These are phyloP conservation scores for Haemorhous mexicanus DNA, from an alignment of 2,113 vertebrate species.

Conservation along the genomic window DNA sequence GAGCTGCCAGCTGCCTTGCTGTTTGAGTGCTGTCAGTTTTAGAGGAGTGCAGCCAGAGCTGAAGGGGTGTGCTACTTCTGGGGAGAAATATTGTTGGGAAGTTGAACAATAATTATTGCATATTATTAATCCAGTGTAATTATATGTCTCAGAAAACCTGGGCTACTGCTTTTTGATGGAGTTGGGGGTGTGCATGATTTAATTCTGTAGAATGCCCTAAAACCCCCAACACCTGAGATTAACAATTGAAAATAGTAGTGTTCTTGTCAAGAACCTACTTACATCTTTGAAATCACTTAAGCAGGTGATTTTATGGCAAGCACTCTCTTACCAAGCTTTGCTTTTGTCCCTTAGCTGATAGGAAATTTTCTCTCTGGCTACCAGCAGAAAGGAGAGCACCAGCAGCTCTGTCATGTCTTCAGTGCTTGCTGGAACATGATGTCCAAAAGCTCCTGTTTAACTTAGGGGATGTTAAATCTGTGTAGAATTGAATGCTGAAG, in stretches of 20 bases:
- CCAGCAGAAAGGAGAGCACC: accelerated
- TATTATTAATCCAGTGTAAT: not conserved
- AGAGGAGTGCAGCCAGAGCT: not conserved
- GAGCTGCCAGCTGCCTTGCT: not conserved
- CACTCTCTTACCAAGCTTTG: not conserved
- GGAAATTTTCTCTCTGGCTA: accelerated
- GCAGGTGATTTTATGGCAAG: accelerated
- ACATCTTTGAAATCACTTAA: not conserved
- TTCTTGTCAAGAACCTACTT: not conserved
- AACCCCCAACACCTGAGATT: not conserved
- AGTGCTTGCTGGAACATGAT: not conserved
- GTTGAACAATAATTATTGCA: not conserved
- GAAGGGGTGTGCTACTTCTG: not conserved
- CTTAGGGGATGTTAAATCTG: not conserved
- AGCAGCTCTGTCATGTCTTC: not conserved
- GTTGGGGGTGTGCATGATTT: accelerated
- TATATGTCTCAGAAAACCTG: not conserved
- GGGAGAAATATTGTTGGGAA: not conserved
- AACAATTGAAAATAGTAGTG: not conserved
- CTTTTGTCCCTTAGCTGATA: not conserved
- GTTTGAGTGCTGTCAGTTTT: not conserved
- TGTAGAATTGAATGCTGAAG: not conserved
- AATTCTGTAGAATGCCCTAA: not conserved
- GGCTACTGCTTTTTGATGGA: not conserved
- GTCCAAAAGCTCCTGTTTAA: not conserved